Percentiles rank a stretch among this genome's conserved stretches.
Conservation (phyloP, 2,888 invertebrate species). For the Lasioglossum morio region DNA sequence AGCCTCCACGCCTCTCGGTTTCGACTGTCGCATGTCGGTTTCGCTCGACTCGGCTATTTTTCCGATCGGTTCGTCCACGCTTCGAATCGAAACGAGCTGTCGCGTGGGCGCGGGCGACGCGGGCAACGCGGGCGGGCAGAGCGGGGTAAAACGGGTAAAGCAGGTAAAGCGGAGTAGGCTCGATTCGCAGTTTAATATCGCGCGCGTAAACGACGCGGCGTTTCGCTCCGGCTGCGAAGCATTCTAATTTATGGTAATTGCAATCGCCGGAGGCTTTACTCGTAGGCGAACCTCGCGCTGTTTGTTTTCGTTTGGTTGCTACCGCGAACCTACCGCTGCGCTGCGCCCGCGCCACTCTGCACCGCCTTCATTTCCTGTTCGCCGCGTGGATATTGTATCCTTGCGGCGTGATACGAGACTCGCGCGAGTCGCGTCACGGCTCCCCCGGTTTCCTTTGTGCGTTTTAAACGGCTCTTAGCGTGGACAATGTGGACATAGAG, state of each 20-base stretch:
- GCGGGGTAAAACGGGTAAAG: neutral
- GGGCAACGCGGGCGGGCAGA: neutral
- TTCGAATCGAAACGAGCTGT: neutral
- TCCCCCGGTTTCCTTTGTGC: neutral
- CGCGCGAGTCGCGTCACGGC: neutral
- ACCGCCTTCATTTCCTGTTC: neutral
- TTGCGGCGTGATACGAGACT: neutral
- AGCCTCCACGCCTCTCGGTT: neutral
- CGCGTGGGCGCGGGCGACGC: neutral
- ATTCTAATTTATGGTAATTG: slow-evolving; percentile 16
- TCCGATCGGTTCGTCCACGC: neutral
- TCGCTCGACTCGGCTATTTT: neutral
- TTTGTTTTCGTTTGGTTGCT: neutral
- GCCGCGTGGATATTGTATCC: neutral
- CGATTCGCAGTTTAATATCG: neutral
- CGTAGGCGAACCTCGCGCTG: neutral
- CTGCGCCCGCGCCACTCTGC: neutral
- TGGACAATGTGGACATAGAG: neutral
- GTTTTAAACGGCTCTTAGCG: neutral
- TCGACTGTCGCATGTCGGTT: neutral
- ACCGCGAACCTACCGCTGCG: neutral
- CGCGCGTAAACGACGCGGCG: neutral
- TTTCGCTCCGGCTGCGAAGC: neutral
- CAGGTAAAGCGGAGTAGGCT: neutral
- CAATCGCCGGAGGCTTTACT: neutral